Evolutionary conservation across 2,888 invertebrate genomes (phyloP).

Genomic region (Agrenia bidenticulata): DNA sequence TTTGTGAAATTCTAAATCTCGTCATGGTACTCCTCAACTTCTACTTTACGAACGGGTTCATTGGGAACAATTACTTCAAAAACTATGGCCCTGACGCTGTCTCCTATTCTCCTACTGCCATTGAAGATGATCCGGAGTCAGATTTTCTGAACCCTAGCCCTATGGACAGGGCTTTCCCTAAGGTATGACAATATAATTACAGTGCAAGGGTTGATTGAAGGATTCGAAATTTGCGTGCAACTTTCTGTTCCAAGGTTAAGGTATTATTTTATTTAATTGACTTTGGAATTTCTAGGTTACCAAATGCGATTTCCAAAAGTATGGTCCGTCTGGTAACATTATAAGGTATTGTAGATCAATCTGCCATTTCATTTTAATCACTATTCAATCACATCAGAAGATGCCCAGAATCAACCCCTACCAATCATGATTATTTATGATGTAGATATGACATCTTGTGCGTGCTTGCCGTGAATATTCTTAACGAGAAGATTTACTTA

Average conservation of each 20-base stretch:
- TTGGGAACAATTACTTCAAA: slow-evolving; percentile 53
- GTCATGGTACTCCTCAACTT: slow-evolving; percentile 54
- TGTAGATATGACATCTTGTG: slow-evolving; percentile 53
- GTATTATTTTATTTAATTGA: no score
- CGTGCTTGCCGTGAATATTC: slow-evolving; percentile 54
- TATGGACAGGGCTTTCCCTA: slow-evolving; percentile 53
- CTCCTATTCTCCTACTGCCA: slow-evolving; percentile 34
- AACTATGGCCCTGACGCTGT: slow-evolving; percentile 54
- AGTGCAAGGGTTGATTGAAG: no score
- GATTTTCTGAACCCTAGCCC: slow-evolving; percentile 29
- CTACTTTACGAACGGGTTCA: slow-evolving; percentile 54
- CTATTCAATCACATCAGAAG: background rate
- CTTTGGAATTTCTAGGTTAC: slow-evolving; percentile 40
- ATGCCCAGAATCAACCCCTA: background rate
- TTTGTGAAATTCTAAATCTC: slow-evolving; percentile 53
- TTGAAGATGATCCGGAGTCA: slow-evolving; percentile 44
- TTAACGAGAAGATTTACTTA: slow-evolving; percentile 54
- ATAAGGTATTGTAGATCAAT: background rate
- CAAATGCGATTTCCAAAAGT: slow-evolving; percentile 54
- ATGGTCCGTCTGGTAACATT: slow-evolving; percentile 43
- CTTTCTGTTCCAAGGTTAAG: no score
- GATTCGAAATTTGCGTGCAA: no score
- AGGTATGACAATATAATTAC: slow-evolving; percentile 19
- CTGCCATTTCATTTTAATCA: background rate
- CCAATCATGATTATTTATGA: slow-evolving; percentile 23